Evolutionary conservation across 2,113 vertebrate genomes (phyloP).

Genomic region (Lynx canadensis): DNA sequence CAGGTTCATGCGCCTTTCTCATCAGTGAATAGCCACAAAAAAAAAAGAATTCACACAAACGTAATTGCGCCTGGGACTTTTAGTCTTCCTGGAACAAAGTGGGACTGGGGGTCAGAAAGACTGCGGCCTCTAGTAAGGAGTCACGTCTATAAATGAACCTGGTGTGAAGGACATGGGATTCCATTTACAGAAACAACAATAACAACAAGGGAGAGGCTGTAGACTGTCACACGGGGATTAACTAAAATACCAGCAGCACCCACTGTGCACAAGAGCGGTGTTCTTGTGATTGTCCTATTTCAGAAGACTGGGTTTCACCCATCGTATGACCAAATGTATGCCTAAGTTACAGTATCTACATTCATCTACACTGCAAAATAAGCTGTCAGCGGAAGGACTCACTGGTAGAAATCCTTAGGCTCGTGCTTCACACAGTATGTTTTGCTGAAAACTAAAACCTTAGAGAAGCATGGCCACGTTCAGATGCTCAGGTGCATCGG

Average conservation of each 20-base stretch:
- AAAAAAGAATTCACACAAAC: neutral
- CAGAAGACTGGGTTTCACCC: neutral
- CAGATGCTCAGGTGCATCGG: neutral
- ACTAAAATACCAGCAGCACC: neutral
- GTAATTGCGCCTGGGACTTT: neutral
- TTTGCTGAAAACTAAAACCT: slow-evolving; percentile 19
- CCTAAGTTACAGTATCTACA: neutral
- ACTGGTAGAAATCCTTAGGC: neutral
- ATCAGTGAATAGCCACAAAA: neutral
- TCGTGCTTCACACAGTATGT: neutral
- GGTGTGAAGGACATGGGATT: neutral
- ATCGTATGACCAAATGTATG: neutral
- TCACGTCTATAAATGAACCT: neutral
- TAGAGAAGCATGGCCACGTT: neutral
- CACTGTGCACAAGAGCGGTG: neutral
- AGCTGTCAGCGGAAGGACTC: neutral
- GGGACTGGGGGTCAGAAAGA: neutral
- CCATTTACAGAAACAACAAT: neutral
- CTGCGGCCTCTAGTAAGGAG: neutral
- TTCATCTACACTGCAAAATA: slow-evolving; percentile 18
- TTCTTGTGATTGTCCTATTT: neutral
- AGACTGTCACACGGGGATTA: neutral
- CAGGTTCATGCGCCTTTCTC: neutral
- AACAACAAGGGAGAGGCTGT: neutral
- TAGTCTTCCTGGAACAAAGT: neutral